phyloP scores from a whole-genome alignment of 2,797 vertebrate species.

The Garrulus glandarius region DNA sequence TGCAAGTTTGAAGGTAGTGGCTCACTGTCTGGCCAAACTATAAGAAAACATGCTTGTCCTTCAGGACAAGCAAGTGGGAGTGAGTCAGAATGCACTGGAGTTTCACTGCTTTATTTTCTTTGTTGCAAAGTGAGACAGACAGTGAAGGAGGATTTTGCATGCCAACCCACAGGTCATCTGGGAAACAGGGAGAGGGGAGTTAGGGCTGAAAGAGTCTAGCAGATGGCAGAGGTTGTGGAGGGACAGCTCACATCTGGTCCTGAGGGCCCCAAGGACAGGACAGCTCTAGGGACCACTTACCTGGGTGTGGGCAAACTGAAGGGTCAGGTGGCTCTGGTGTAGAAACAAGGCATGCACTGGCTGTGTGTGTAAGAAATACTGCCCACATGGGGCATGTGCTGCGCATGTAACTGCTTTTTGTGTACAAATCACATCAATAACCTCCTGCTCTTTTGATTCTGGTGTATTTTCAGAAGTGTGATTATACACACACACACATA shows the following conservation, averaged over 20 bases:
- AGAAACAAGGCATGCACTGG: background rate
- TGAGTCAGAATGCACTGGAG: background rate
- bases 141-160: background rate
- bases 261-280: background rate
- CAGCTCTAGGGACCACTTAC: background rate
- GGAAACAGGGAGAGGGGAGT: background rate
- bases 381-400: too few species aligned
- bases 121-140: background rate
- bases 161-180: background rate
- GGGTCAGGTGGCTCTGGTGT: background rate
- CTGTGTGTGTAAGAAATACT: background rate
- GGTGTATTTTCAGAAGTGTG: background rate
- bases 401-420: background rate
- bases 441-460: background rate
- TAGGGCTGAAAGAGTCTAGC: background rate
- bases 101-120: background rate
- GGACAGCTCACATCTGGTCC: background rate
- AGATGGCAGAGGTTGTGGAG: background rate
- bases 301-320: background rate
- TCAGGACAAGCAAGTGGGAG: background rate
- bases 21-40: background rate
- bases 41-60: background rate
- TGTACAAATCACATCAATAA: background rate
- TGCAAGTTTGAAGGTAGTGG: background rate
- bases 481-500: rapidly evolving